Evolutionary conservation across 2,888 invertebrate genomes (phyloP), one percentile per base, ranked within the genome.

Genomic region (Hydroisotoma schaefferi): DNA sequence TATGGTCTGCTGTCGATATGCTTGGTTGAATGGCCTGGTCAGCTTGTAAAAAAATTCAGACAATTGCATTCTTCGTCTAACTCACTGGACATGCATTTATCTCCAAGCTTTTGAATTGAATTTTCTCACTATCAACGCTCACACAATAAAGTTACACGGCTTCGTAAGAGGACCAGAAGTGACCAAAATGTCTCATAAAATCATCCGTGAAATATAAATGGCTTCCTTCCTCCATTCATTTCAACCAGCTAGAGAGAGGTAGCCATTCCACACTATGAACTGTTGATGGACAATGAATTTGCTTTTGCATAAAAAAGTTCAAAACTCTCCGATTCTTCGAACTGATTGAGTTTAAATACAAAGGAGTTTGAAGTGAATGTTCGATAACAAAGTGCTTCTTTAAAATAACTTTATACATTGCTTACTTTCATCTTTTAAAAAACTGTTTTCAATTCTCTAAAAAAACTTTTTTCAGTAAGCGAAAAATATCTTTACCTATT

Each of bases 161-260:
- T 28, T 20, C n/a, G 27, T 20, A 8, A 33, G 52, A 52, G 29
- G 49, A 49, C 49, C 49, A 52, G 52, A 62, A 66, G 60, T 66
- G 66, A 66, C 66, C 63, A 58, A 66, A 68, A 58, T 61, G 60
- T 62, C 63, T 61, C 63, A 62, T 63, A 69, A 63, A 61, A 63
- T 65, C 51, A 38, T 52, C 62, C 66, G 57, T 66, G 67, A 63
- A 70, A 70, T 66, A 68, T 68, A 70, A 70, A 70, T 66, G 66
- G 61, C 66, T 68, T 68, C 61, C 67, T 65, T 60, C 55, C 55
- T 40, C 3, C n/a, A 40, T n/a, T n/a, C n/a, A 43, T 43, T 52
- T 55, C 47, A 43, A 46, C 62, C 55, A n/a, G n/a, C n/a, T n/a
- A n/a, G n/a, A n/a, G n/a, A n/a, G n/a, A n/a, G n/a, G n/a, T n/a